Evolutionary conservation across 2,888 invertebrate genomes (phyloP), one percentile per base, ranked within the genome.

Genomic region (Dexiosoma caninum): DNA sequence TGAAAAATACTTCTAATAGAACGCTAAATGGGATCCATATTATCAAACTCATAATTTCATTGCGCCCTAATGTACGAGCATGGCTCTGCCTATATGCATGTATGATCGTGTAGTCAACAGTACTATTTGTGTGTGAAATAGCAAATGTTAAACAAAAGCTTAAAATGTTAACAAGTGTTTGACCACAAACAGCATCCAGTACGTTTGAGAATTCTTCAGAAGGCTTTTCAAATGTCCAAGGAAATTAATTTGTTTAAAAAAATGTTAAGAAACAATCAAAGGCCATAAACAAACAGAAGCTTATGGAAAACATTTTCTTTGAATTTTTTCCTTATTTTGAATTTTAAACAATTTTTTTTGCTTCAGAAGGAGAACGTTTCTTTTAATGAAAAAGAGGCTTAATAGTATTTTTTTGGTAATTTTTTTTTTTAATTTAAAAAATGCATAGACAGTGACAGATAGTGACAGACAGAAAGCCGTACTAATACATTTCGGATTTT

Each of bases 81-180:
- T 53, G 9, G n/a, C 40, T 30, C 0, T 10, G n/a, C n/a, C n/a
- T n/a, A n/a, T n/a, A n/a, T n/a, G n/a, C 8, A n/a, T n/a, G 27
- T n/a, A n/a, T n/a, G n/a, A n/a, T n/a, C 2, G 7, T 27, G 27
- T 7, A 49, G 2, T 37, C 10, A 4, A 16, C 16, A 32, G 35
- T 32, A 12, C 12, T 59, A 0, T 57, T 9, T 21, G 27, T 40
- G 19, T 72, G 67, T 62, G 37, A 67, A 23, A 66, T 64, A 59
- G 60, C 49, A 80, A 44, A 46, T 75, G 59, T 70, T 66, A 30
- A 60, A 66, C 75, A 75, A 80, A 49, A 66, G 66, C 37, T 80
- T 80, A 80, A 80, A 66, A 66, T 70, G 70, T 75, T 80, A 75
- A 75, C 79, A 75, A 75, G 59, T 75, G 51, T 57, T 32, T 53